A percentile compares a stretch with the other conserved stretches of the same genome.
Conservation (phyloP, 2,888 invertebrate genomes). For the Leptarthrus brevirostris region DNA sequence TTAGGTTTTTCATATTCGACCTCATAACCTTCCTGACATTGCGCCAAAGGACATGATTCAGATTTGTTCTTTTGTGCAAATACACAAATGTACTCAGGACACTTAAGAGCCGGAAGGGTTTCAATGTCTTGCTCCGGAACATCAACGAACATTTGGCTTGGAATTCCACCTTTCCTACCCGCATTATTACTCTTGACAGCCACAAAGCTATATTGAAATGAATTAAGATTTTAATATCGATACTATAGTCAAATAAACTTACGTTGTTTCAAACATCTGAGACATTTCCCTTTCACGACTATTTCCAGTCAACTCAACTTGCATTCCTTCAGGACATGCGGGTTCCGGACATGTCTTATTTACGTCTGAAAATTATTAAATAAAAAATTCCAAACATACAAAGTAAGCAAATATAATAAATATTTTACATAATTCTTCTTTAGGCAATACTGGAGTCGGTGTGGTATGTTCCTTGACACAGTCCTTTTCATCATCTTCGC, state of each 20-base stretch:
- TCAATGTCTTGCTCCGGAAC: background rate
- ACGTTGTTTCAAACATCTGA: constrained; percentile 67
- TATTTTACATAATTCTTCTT: background rate
- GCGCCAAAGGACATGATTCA: constrained; percentile 4
- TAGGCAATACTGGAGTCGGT: constrained; percentile 51
- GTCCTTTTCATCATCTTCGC: constrained; percentile 82
- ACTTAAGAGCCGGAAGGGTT: background rate
- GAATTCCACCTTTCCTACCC: background rate
- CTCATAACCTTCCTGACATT: constrained; percentile 73
- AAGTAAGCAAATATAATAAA: background rate
- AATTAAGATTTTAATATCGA: background rate
- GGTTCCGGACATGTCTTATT: constrained; percentile 67
- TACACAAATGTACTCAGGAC: constrained; percentile 48
- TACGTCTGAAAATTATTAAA: constrained; percentile 54
- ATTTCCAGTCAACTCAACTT: constrained; percentile 65
- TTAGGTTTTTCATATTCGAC: constrained; percentile 68
- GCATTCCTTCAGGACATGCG: constrained; percentile 69
- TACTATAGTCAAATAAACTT: constrained; percentile 47
- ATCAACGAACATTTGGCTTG: background rate
- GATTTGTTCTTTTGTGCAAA: constrained; percentile 57
- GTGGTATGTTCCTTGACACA: constrained; percentile 67
- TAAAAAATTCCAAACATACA: background rate
- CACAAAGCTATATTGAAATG: background rate
- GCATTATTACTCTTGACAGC: background rate
- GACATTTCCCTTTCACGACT: constrained; percentile 64